These are phyloP conservation scores for Sterna hirundo DNA, from an alignment of 2,113 vertebrate genomes.

Conservation along the genomic window DNA sequence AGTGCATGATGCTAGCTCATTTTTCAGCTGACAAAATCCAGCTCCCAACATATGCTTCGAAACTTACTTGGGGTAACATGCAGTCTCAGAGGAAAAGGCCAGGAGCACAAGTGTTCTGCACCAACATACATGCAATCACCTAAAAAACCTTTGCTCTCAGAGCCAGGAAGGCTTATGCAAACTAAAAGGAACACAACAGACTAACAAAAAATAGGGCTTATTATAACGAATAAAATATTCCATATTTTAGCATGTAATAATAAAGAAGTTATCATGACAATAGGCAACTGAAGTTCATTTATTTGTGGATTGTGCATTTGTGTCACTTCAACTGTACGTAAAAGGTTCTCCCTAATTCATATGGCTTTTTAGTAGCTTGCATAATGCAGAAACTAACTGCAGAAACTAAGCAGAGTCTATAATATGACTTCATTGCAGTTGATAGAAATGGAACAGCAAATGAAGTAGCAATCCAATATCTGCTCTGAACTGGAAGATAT, in stretches of 20 bases:
- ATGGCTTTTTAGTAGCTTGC: slow-evolving; percentile 43
- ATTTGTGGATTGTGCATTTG: slow-evolving; percentile 15
- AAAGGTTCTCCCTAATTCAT: slow-evolving; percentile 51
- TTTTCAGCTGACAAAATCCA: neutral
- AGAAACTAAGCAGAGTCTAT: neutral
- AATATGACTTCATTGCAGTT: neutral
- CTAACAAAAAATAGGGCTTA: neutral
- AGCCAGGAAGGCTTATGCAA: neutral
- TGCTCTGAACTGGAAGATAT: slow-evolving; percentile 36
- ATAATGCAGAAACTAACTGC: slow-evolving; percentile 14
- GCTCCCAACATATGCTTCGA: neutral
- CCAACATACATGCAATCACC: neutral
- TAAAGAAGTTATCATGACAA: slow-evolving; percentile 42
- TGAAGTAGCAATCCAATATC: slow-evolving; percentile 2
- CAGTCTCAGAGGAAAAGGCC: neutral
- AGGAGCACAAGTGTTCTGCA: neutral
- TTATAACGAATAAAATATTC: slow-evolving; percentile 46
- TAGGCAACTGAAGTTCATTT: slow-evolving; percentile 21
- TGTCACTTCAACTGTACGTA: slow-evolving; percentile 37
- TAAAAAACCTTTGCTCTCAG: neutral
- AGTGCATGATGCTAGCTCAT: neutral
- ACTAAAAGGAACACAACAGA: neutral
- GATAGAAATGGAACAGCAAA: slow-evolving; percentile 10
- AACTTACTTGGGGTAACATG: neutral
- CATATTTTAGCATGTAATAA: neutral